Conservation (phyloP, 2,113 vertebrate genomes). For the Chloroceryle aenea region DNA sequence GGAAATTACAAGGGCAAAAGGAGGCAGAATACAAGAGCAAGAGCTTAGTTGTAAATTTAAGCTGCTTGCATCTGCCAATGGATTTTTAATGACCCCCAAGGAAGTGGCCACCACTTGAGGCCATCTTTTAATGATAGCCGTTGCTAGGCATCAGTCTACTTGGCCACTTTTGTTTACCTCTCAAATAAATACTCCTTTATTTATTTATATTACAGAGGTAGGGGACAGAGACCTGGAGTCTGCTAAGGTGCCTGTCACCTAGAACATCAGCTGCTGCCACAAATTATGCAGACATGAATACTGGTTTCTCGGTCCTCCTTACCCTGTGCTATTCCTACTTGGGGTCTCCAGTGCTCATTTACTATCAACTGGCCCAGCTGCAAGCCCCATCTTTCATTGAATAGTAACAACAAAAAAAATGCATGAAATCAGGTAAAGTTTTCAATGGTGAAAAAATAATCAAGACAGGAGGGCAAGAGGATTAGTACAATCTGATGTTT, state of each 20-base stretch:
- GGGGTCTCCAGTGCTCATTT: background rate
- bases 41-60: conserved; percentile 1
- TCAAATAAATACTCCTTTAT: background rate
- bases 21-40: background rate
- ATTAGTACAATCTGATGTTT: background rate
- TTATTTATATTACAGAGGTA: background rate
- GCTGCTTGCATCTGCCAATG: background rate
- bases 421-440: background rate
- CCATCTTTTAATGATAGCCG: background rate
- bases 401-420: background rate
- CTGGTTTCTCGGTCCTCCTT: background rate
- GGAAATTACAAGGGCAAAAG: background rate
- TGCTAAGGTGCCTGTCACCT: background rate
- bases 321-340: background rate
- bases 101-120: background rate
- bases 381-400: background rate
- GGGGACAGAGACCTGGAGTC: background rate
- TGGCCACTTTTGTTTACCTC: background rate
- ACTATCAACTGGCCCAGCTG: background rate
- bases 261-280: background rate
- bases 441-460: background rate
- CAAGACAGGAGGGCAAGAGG: background rate
- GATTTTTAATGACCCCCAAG: conserved; percentile 7
- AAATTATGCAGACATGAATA: background rate
- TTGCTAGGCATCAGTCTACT: background rate